These are phyloP conservation scores for Vidua macroura DNA, from an alignment of 2,113 vertebrate species.

Conservation along the genomic window DNA sequence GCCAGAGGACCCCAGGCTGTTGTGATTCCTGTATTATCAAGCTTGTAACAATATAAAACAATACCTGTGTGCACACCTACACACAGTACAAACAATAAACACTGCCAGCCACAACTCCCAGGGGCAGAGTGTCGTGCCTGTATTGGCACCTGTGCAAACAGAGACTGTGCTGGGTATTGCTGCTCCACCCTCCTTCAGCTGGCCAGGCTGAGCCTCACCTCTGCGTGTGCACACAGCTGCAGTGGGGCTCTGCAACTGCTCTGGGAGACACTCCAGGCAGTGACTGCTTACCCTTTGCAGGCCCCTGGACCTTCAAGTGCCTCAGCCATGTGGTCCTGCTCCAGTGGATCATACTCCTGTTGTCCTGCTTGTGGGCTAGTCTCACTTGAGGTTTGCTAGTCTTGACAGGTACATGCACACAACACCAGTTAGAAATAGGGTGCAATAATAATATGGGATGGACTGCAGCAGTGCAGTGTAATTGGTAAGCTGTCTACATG, in stretches of 20 bases:
- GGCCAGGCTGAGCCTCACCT: background rate
- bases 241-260: background rate
- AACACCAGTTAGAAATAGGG: background rate
- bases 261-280: background rate
- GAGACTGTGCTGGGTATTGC: fast-evolving
- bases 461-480: background rate
- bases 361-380: background rate
- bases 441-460: background rate
- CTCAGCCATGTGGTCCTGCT: background rate
- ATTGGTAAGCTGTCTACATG: background rate
- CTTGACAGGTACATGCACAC: fast-evolving
- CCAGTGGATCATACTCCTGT: background rate
- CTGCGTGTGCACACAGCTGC: background rate
- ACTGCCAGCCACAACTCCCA: background rate
- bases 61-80: background rate
- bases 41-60: background rate
- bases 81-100: fast-evolving
- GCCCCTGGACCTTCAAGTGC: background rate
- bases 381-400: background rate
- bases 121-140: background rate
- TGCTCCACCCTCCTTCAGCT: background rate
- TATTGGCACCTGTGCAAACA: background rate
- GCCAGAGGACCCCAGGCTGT: background rate
- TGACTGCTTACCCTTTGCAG: background rate
- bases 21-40: background rate